Evolutionary conservation across 1,140 invertebrate genomes (phyloP), one percentile per base, ranked within the genome.

Genomic region (Pentalonia nigronervosa): DNA sequence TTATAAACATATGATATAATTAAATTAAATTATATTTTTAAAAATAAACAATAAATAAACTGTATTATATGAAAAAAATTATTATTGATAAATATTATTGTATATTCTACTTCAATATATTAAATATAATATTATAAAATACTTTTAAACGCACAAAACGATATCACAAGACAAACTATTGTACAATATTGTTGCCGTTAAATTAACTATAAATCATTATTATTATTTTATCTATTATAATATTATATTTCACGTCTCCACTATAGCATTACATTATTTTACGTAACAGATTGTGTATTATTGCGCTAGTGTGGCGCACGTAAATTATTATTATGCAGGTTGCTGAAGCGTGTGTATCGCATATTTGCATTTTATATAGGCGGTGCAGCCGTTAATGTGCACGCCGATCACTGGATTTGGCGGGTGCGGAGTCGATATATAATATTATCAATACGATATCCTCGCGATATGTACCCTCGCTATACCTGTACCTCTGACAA

Each of bases 401-500:
- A 76, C 60, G 60, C 60, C 60, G 60, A 76, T 76, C 60, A 76
- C 60, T 76, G 60, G n/a, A n/a, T n/a, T 76, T 76, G 60, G 60
- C 60, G 60, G 11, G 60, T 34, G 60, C n/a, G 30, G 60, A 76
- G 14, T 76, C 30, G 60, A n/a, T 76, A n/a, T 41, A 76, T 76
- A 76, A n/a, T 60, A 60, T 67, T 67, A 67, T 76, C 60, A 76
- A 76, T 76, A 34, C 60, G 60, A 76, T 76, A 76, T 76, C 60
- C 60, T 76, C 60, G 17, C 60, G n/a, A 76, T 76, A 30, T 76
- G 30, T 76, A 30, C 60, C 60, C n/a, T 76, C 60, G n/a, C 60
- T 76, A 76, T 76, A n/a, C n/a, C n/a, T n/a, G n/a, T 76, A 76
- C 60, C 60, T 76, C 60, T 76, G 60, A 76, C 60, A 76, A 76